phyloP scores from a whole-genome alignment of 2,113 vertebrate species.

The Chroicocephalus ridibundus region DNA sequence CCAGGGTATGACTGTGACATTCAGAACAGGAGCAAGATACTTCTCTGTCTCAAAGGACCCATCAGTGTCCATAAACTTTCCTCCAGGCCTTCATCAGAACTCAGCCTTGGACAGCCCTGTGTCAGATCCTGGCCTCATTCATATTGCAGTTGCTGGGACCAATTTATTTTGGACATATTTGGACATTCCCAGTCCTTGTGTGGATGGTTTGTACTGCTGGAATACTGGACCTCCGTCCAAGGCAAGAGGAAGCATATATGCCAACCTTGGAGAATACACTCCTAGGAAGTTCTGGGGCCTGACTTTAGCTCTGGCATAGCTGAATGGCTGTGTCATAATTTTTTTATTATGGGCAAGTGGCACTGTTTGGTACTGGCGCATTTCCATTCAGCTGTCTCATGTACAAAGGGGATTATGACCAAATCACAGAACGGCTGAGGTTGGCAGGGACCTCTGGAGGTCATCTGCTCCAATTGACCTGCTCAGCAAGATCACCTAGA shows the following conservation, averaged over 20 bases:
- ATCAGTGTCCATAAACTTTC: not conserved
- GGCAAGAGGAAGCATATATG: not conserved
- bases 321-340: too few species aligned
- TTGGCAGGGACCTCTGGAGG: not conserved
- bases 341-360: not conserved
- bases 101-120: not conserved
- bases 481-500: not conserved
- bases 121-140: not conserved
- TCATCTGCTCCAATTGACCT: not conserved
- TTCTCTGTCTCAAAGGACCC: not conserved
- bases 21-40: not conserved
- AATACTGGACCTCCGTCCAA: not conserved
- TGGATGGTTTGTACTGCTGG: not conserved
- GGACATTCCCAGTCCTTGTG: not conserved
- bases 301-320: not conserved
- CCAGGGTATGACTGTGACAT: not conserved
- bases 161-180: not conserved
- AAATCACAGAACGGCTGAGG: not conserved
- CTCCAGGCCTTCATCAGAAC: not conserved
- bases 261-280: not conserved
- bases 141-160: not conserved
- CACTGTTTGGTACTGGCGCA: not conserved
- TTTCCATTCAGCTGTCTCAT: not conserved
- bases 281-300: not conserved
- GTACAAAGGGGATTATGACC: not conserved